These are phyloP conservation scores for Elanus axillaris DNA, from an alignment of 2,113 vertebrate genomes.

Conservation along the genomic window DNA sequence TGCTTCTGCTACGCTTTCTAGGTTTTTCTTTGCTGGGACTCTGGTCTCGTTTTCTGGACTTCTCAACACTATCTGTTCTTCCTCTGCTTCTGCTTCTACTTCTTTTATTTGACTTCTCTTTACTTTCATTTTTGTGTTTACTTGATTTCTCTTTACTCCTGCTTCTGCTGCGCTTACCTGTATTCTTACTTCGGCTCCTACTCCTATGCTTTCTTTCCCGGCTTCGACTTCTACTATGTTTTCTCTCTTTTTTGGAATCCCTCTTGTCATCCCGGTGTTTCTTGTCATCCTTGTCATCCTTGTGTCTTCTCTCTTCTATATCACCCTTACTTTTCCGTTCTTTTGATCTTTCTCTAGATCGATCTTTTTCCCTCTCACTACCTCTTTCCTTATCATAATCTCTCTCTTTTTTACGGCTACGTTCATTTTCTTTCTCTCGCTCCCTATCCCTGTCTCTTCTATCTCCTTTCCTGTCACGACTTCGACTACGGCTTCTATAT, in stretches of 20 bases:
- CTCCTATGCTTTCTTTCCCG: conserved; percentile 78
- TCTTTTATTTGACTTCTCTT: conserved; percentile 77
- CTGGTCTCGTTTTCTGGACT: conserved; percentile 83
- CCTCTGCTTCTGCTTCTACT: conserved; percentile 78
- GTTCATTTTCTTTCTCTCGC: conserved; percentile 86
- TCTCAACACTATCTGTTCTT: conserved; percentile 82
- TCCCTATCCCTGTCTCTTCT: conserved; percentile 88
- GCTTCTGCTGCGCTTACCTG: conserved; percentile 78
- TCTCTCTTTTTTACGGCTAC: conserved; percentile 84
- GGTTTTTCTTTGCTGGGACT: conserved; percentile 82
- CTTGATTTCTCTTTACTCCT: conserved; percentile 82
- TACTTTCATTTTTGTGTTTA: conserved; percentile 82
- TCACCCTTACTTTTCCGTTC: conserved; percentile 82
- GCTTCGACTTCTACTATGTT: conserved; percentile 83
- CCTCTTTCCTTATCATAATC: conserved; percentile 89
- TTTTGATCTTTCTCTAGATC: conserved; percentile 80
- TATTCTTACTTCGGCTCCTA: conserved; percentile 78
- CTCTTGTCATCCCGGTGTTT: conserved; percentile 85
- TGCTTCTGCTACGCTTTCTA: conserved; percentile 85
- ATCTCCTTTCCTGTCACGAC: conserved; percentile 80
- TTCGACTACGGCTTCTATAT: conserved; percentile 78
- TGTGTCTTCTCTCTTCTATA: conserved; percentile 76
- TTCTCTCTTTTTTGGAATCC: conserved; percentile 79
- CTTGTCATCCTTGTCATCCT: conserved; percentile 81
- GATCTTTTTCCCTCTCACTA: conserved; percentile 82